Conservation (phyloP, 2,797 vertebrate genomes). For the Taenioides sp. region DNA sequence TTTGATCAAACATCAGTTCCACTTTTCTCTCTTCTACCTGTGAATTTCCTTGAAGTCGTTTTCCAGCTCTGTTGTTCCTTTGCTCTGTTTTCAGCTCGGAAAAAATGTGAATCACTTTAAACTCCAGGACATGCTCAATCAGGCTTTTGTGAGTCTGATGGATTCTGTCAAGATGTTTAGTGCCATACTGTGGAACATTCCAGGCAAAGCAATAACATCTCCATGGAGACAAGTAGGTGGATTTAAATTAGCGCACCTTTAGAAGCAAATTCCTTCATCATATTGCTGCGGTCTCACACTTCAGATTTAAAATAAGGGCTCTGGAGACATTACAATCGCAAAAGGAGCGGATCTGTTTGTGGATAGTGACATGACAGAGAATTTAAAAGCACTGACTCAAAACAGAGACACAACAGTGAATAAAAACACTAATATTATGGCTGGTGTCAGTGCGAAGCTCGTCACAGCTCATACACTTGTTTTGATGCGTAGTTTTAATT, state of each 20-base stretch:
- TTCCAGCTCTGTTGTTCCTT: too few relatives aligned
- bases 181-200: too few relatives aligned
- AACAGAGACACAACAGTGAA: conserved; percentile 7
- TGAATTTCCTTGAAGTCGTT: conserved; percentile 23
- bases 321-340: conserved; percentile 9
- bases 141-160: conserved; percentile 41
- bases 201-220: too few relatives aligned
- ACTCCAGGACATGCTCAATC: conserved; percentile 43
- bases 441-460: neutral
- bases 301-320: neutral
- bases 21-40: conserved; percentile 30
- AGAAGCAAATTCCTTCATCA: neutral
- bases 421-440: conserved; percentile 18
- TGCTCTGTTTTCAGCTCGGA: too few relatives aligned
- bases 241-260: too few relatives aligned
- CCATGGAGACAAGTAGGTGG: too few relatives aligned
- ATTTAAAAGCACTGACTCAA: neutral
- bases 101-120: conserved; percentile 34
- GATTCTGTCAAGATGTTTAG: conserved; percentile 27
- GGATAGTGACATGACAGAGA: neutral
- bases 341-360: conserved; percentile 3
- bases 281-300: neutral
- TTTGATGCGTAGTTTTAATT: conserved; percentile 24
- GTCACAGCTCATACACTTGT: conserved; percentile 9
- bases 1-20: conserved; percentile 65